Evolutionary conservation across 2,797 vertebrate species (phyloP).

Genomic region (Synaphobranchus kaupii): DNA sequence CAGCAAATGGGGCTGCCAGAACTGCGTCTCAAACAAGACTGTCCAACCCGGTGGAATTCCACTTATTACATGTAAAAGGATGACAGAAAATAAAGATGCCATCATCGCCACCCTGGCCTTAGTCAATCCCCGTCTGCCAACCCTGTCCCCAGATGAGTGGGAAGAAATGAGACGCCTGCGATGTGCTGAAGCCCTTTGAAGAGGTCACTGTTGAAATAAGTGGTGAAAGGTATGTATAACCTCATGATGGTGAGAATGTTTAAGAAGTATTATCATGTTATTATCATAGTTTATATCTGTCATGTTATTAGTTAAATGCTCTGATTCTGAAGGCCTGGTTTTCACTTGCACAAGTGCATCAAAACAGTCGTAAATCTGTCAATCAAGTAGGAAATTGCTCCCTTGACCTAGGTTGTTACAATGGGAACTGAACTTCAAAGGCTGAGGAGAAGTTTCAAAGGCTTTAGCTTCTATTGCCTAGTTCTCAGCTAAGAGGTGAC

Average conservation of each 20-base stretch:
- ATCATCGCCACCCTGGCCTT: neutral
- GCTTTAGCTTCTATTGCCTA: too few relatives aligned
- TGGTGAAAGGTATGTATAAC: neutral
- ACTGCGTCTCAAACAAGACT: conserved; percentile 18
- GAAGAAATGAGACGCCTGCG: conserved; percentile 2
- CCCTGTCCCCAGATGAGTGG: neutral
- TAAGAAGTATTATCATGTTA: neutral
- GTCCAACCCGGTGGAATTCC: conserved; percentile 28
- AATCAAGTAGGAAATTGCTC: neutral
- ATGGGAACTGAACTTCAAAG: too few relatives aligned
- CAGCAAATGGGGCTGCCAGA: conserved; percentile 7
- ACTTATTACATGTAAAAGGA: neutral
- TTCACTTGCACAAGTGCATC: neutral
- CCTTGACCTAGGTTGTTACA: too few relatives aligned
- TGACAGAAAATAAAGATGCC: neutral
- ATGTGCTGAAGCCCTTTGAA: neutral
- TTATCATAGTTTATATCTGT: neutral
- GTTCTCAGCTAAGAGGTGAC: too few relatives aligned
- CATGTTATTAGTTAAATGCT: neutral
- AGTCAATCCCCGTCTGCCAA: neutral
- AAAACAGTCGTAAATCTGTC: neutral
- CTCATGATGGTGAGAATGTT: neutral
- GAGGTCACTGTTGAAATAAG: conserved; percentile 1
- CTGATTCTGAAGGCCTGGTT: neutral
- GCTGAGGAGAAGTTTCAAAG: too few relatives aligned